Evolutionary conservation across 2,888 invertebrate genomes (phyloP), one percentile per base, ranked within the genome.

Genomic region (Agrochola lychnidis): DNA sequence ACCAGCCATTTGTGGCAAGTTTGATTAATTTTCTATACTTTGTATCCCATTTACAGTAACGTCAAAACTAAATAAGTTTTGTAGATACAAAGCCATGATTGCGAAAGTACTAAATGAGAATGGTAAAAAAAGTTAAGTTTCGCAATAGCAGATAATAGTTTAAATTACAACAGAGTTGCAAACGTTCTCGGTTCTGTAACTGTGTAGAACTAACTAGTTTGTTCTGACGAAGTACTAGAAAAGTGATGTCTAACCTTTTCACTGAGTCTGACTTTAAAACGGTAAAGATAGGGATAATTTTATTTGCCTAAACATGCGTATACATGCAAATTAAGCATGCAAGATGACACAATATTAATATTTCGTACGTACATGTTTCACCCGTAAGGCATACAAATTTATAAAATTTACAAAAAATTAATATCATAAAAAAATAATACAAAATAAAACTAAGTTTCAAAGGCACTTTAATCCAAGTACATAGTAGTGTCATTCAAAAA

Each of bases 11-110:
- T 78, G 64, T 68, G 66, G 51, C 7, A 12, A 69, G 16, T 63
- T 63, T 68, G 82, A 75, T 75, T 70, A 72, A 70, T 70, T 40
- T 56, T 59, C 14, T n/a, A n/a, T 72, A 36, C 12, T 72, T 61
- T 45, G 12, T n/a, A 62, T 62, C 12, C 16, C 25, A 51, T 61
- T 68, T 53, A 25, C 22, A 19, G 51, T n/a, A 62, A 62, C 3
- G 16, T 42, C 9, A 53, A 14, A 53, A n/a, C 30, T 16, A 22
- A 16, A 1, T 9, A 67, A 14, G 16, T 51, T 66, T 42, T n/a
- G 16, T n/a, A 25, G 30, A n/a, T n/a, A 30, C n/a, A n/a, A 30
- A 7, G 25, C 25, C 9, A 30, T 77, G 53, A 25, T 51, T 48
- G 22, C 40, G 4, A 30, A 30, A 14, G 3, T n/a, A 56, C 10